Base-by-base conservation (phyloP, 2,888 invertebrate genomes). In the Stenotaenia linearis region DNA sequence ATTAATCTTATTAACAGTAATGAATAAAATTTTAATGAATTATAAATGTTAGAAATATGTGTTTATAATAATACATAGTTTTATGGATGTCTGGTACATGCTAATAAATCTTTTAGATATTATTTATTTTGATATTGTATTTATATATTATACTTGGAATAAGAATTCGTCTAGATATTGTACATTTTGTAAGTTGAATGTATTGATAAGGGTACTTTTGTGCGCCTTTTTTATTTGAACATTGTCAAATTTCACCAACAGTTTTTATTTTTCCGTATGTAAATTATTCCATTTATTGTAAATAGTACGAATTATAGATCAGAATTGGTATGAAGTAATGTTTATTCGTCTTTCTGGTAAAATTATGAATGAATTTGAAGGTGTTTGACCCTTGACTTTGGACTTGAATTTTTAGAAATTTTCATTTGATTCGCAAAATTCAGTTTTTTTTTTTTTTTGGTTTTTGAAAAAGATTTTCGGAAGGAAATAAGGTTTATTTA, bases 61-160 rank as follows among this genome's bases (percentile, higher is more conserved):
- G 56, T 56, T 56, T 15, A 18, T 18, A 56, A 56, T 56, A 56
- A n/a, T 56, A 5, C 15, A 56, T 9, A 9, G 7, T 56, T 35
- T 50, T 50, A 4, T 50, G 18, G 18, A 18, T 9, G 56, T 56
- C 56, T 56, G 56, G 56, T 56, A 56, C 56, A 56, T 56, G 7
- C 56, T 6, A 18, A 56, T 56, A 56, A 18, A 56, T 56, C 56
- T 56, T 56, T 56, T 56, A 56, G 56, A 56, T n/a, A 56, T 56
- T 56, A 56, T 56, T 56, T 56, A 56, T 56, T 56, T 56, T 56
- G 56, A 56, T 56, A 56, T 56, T 56, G 56, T 56, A 18, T 56
- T 56, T 56, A 56, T 56, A 56, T 56, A 56, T 56, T 21, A 56
- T 7, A 56, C 1, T 56, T 18, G 56, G 18, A 9, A 56, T 7